Evolutionary conservation across 2,888 invertebrate species (phyloP), one percentile per base, ranked within the genome.

Genomic region (Caenorhabditis doughertyi): DNA sequence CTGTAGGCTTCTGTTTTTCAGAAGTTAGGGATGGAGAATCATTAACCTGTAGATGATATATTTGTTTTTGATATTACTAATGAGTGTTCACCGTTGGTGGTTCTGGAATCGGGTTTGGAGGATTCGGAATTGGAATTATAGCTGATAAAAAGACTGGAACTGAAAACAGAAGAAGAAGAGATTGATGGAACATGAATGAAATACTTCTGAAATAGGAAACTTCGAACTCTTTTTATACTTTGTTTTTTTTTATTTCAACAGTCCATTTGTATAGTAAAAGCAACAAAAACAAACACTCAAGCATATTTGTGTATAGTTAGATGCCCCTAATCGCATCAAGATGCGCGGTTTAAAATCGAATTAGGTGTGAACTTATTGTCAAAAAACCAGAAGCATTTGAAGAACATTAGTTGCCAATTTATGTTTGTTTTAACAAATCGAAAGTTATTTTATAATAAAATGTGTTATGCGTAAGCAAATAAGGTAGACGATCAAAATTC

Each of bases 81-180:
- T 49, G 27, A 32, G 1, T 16, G 16, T 29, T 55, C 62, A 80
- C 80, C 49, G 74, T 70, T 2, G 81, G 81, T 9, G 81, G 81
- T 23, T 70, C 81, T 13, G 64, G 64, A 18, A 81, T 55, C 16
- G 81, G 81, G 18, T 13, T 64, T 11, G 81, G 81, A n/a, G 68
- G 56, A 11, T 42, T 62, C 29, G 81, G 74, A 8, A 64, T 21
- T 25, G 74, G 81, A 9, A 81, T 51, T n/a, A 74, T 70, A 5
- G 70, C 62, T 16, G 29, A 44, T 25, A 27, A 25, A 21, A 25
- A 13, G 4, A 39, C n/a, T 9, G 62, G 5, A 8, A 39, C 18
- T 3, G 7, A 25, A 8, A 39, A 47, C 0, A 55, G 8, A 9
- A 64, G 47, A 16, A 65, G 44, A 16, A 55, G 23, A 18, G n/a